Base-by-base conservation (phyloP, 30 jellyfish, hydroid and myxozoan species). In the Euphysa ruthae region DNA sequence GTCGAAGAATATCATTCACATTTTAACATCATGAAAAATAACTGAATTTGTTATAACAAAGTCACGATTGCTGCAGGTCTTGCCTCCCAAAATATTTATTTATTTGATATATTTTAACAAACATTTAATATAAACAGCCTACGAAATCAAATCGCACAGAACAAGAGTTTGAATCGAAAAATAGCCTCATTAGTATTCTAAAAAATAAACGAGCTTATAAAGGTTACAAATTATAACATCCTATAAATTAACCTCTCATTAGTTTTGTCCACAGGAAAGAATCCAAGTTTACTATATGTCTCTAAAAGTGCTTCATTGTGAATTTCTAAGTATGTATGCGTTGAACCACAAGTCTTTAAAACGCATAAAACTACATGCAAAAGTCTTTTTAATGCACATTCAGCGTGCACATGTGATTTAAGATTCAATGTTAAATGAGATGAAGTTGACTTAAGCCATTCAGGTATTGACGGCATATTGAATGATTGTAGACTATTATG, bases 301-400 rank as follows among this genome's bases (percentile, higher is more conserved):
- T 88, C 97, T 8, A 68, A 70, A 35, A 79, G 83, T 16, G 32
- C 65, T 4, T 65, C 93, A 52, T 66, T 55, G 16, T 66, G 61
- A 5, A 78, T 42, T 38, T 88, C 90, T 35, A 63, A 46, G 56
- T 50, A 55, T n/a, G 81, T 91, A 14, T 94, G 50, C 7, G 84
- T 24, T 6, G 97, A 68, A 8, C 97, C 97, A n/a, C 70, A 58
- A 13, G 94, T 63, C 66, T 88, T 88, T 26, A 88, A 63, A 0
- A 88, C 93, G 2, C 94, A 79, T 55, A 88, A 52, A 0, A 68
- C 85, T 72, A 80, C 57, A 20, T 73, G 33, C 4, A 88, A 26
- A 49, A 78, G 69, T 51, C 97, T 61, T 64, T 65, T 81, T 43
- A 88, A 27, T 4, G 78, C 86, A 52, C 82, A 49, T 0, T 93